phyloP scores from a whole-genome alignment of 64 coral and sea anemone species.

The Pocillopora verrucosa region DNA sequence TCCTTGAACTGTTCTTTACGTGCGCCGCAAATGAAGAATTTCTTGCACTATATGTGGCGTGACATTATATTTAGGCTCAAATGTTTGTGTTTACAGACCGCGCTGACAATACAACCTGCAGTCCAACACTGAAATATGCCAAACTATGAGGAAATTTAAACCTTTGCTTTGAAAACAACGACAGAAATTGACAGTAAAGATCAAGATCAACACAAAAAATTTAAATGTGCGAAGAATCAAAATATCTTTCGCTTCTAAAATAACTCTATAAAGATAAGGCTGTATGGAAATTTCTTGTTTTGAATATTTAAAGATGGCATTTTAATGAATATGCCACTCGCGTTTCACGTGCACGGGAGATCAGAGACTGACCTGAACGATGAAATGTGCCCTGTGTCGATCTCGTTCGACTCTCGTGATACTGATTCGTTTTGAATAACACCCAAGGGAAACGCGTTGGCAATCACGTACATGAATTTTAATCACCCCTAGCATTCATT shows the following conservation, averaged over 20 bases:
- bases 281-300: background rate
- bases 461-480: conserved; percentile 20
- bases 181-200: no score
- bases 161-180: no score
- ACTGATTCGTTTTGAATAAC: no score
- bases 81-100: no score
- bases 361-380: background rate
- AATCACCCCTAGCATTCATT: conserved; percentile 1
- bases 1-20: no score
- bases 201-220: no score
- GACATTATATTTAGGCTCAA: no score
- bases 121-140: background rate
- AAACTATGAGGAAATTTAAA: background rate
- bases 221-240: no score
- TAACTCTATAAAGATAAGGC: no score
- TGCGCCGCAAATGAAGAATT: no score
- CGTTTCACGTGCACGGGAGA: background rate
- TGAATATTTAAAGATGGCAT: background rate
- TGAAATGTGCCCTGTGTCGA: background rate
- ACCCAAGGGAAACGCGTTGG: background rate
- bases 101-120: background rate
- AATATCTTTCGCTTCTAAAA: no score
- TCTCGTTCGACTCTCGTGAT: background rate
- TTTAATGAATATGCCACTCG: background rate
- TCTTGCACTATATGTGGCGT: no score